Conservation (phyloP, 2,113 vertebrate species). For the Heterocephalus glaber region DNA sequence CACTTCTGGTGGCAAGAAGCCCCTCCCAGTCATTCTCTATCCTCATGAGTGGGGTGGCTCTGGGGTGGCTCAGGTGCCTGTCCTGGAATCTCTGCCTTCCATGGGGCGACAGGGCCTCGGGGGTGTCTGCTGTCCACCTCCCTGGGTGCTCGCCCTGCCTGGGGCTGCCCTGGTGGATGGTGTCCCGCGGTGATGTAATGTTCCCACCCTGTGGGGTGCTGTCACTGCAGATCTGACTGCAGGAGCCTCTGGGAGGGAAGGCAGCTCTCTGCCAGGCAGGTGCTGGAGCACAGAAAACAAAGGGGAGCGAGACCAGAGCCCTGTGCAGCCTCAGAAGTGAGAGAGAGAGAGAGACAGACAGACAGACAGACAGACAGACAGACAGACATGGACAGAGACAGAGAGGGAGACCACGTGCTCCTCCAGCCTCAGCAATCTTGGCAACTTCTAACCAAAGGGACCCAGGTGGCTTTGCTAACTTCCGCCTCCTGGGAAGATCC, state of each 20-base stretch:
- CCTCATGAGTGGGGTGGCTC: background rate
- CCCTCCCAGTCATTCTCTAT: background rate
- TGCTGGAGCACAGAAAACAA: background rate
- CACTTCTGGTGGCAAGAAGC: background rate
- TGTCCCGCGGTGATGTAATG: conserved; percentile 25
- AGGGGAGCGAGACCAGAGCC: background rate
- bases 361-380: no score
- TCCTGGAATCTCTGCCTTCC: background rate
- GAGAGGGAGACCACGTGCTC: background rate
- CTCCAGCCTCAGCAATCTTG: background rate
- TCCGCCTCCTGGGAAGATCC: background rate
- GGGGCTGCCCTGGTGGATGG: background rate
- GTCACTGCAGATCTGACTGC: conserved; percentile 58
- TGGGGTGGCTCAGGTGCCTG: background rate
- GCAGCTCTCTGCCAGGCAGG: background rate
- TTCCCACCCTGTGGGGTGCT: background rate
- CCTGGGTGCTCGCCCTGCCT: background rate
- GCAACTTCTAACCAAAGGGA: background rate
- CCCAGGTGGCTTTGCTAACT: background rate
- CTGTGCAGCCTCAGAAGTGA: background rate
- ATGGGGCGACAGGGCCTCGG: background rate
- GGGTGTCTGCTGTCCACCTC: background rate
- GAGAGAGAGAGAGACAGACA: background rate
- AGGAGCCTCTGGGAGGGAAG: conserved; percentile 56
- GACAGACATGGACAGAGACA: no score